phyloP scores from a whole-genome alignment of 1,140 invertebrate species.

The Coelopa frigida region DNA sequence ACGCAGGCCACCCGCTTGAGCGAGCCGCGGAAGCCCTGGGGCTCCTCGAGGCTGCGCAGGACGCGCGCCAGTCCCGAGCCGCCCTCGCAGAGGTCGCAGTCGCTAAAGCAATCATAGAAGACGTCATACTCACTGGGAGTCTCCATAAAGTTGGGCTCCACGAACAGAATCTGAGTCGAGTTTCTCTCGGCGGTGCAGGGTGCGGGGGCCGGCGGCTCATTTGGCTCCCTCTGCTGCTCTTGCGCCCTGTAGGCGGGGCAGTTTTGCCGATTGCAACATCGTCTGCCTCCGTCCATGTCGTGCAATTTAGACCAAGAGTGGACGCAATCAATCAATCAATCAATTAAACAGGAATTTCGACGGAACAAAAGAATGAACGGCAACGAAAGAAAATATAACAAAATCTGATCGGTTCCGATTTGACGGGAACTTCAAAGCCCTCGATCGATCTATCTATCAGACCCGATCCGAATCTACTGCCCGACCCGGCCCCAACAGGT shows the following conservation, averaged over 20 bases:
- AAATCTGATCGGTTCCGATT: not conserved
- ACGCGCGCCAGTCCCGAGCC: not conserved
- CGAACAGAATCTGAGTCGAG: conserved; percentile 7
- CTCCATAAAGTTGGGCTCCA: conserved; percentile 7
- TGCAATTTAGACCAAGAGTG: conserved; percentile 11
- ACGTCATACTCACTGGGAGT: conserved; percentile 17
- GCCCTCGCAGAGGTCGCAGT: not conserved
- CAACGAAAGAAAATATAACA: not conserved
- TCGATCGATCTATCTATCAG: too few species aligned
- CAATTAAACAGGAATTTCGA: conserved; percentile 10
- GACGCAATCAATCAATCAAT: conserved; percentile 5
- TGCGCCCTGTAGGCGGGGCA: not conserved
- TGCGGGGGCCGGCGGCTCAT: not conserved
- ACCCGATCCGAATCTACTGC: too few species aligned
- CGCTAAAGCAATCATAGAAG: conserved; percentile 26
- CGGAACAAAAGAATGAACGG: not conserved
- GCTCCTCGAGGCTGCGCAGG: conserved; percentile 5
- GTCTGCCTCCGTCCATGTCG: conserved; percentile 2
- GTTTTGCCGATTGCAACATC: not conserved
- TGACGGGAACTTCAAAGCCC: too few species aligned
- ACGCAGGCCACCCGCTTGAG: conserved; percentile 15
- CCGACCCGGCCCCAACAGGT: too few species aligned
- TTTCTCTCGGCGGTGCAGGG: too few species aligned
- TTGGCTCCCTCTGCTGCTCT: not conserved
- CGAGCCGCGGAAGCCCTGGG: conserved; percentile 10